Evolutionary conservation across 2,888 invertebrate species (phyloP).

Genomic region (Drosophila trichaetosa): DNA sequence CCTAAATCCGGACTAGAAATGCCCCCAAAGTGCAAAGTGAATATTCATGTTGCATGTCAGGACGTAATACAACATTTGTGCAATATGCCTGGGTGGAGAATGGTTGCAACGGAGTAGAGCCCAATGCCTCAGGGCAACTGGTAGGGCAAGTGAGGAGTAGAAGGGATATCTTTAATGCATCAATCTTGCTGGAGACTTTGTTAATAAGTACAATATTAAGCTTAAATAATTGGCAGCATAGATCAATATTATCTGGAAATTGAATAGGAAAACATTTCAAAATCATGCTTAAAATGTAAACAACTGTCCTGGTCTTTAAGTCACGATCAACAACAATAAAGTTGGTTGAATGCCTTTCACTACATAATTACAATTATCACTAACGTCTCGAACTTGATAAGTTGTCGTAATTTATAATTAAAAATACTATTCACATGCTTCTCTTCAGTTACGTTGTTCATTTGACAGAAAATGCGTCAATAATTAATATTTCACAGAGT

Average conservation of each 20-base stretch:
- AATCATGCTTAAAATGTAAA: too few relatives aligned
- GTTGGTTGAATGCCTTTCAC: not conserved
- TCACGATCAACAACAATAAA: not conserved
- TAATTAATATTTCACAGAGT: not conserved
- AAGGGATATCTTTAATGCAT: conserved; percentile 20
- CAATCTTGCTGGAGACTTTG: conserved; percentile 26
- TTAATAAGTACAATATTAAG: conserved; percentile 30
- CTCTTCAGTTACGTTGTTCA: not conserved
- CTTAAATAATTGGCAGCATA: conserved; percentile 21
- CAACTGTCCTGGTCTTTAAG: not conserved
- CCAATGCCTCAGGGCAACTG: not conserved
- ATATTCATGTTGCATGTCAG: conserved; percentile 81
- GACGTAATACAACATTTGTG: conserved; percentile 76
- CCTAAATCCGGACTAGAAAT: conserved; percentile 65
- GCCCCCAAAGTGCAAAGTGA: conserved; percentile 78
- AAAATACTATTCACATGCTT: not conserved
- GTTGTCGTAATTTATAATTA: not conserved
- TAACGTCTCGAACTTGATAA: not conserved
- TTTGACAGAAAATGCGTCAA: not conserved
- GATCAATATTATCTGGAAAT: too few relatives aligned
- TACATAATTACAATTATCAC: not conserved
- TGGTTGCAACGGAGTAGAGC: not conserved
- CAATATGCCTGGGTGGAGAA: conserved; percentile 21
- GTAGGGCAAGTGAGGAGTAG: not conserved
- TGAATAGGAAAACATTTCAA: not conserved